Percentiles rank a stretch among this genome's conserved stretches.
Evolutionary conservation across 37 sponge, comb jelly and placozoan species (phyloP).

Genomic region (Halichondria panicea): DNA sequence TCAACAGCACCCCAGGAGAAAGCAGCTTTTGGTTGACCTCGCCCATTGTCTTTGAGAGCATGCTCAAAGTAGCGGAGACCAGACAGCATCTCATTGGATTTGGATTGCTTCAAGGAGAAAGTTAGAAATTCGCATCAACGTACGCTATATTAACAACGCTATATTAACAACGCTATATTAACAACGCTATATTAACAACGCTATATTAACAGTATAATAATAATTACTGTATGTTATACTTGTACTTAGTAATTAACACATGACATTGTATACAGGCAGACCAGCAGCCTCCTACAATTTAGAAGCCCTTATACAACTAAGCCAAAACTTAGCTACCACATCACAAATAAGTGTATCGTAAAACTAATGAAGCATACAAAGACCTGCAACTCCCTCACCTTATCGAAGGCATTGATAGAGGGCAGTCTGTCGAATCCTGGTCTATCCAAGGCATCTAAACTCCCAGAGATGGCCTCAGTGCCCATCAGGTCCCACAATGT

Average conservation of each 20-base stretch:
- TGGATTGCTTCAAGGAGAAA: constrained; percentile 59
- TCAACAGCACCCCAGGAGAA: constrained; percentile 93
- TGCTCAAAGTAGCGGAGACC: constrained; percentile 95
- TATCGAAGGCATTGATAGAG: constrained; percentile 85
- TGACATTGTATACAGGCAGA: too few species aligned
- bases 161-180: too few species aligned
- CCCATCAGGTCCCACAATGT: constrained; percentile 81
- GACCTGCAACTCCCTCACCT: too few species aligned
- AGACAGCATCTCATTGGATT: constrained; percentile 87
- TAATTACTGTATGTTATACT: too few species aligned
- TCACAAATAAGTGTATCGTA: too few species aligned
- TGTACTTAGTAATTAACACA: too few species aligned
- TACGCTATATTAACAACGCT: too few species aligned
- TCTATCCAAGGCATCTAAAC: constrained; percentile 44
- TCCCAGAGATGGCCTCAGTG: constrained; percentile 74
- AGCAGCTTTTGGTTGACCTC: constrained; percentile 75
- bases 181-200: too few species aligned
- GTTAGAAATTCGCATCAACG: background rate
- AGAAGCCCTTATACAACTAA: too few species aligned
- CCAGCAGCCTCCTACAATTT: too few species aligned
- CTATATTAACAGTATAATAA: constrained; percentile 8
- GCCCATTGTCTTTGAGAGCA: constrained; percentile 75
- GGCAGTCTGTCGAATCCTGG: constrained; percentile 76
- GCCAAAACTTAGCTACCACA: background rate
- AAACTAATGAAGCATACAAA: too few species aligned